These are phyloP conservation scores for Scophthalmus maximus DNA, from an alignment of 2,113 vertebrate species.

Conservation along the genomic window DNA sequence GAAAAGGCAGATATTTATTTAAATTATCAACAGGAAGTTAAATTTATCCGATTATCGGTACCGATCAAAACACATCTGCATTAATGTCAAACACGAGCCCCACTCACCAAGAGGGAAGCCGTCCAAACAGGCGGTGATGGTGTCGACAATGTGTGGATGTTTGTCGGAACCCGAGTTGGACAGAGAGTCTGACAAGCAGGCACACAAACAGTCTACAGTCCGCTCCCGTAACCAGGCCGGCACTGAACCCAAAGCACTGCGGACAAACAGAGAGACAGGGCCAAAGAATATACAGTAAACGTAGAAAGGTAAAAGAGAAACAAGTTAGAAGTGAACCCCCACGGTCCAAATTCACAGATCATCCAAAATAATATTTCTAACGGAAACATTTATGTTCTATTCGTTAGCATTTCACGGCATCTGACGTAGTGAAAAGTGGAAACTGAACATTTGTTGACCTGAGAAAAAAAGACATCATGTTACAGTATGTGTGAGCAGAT, in stretches of 20 bases:
- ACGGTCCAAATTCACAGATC: neutral
- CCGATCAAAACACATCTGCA: neutral
- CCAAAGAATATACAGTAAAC: neutral
- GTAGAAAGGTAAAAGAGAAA: neutral
- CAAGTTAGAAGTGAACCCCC: neutral
- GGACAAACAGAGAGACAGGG: conserved; percentile 3
- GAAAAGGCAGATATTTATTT: neutral
- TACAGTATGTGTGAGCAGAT: too few relatives aligned
- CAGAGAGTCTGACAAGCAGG: conserved; percentile 84
- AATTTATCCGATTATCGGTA: neutral
- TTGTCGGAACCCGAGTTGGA: conserved; percentile 73
- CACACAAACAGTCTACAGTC: conserved; percentile 79
- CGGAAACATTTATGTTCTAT: neutral
- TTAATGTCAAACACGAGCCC: neutral
- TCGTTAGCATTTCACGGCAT: neutral
- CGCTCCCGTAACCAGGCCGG: conserved; percentile 78
- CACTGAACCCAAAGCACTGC: conserved; percentile 86
- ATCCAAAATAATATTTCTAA: neutral
- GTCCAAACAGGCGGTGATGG: conserved; percentile 88
- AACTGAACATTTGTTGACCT: neutral
- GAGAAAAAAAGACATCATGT: too few relatives aligned
- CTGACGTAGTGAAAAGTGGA: neutral
- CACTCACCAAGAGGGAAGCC: conserved; percentile 87
- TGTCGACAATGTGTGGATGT: conserved; percentile 85
- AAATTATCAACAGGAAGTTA: neutral